These are phyloP conservation scores for Pogonophryne albipinna DNA, from an alignment of 2,797 vertebrate genomes.

Conservation along the genomic window DNA sequence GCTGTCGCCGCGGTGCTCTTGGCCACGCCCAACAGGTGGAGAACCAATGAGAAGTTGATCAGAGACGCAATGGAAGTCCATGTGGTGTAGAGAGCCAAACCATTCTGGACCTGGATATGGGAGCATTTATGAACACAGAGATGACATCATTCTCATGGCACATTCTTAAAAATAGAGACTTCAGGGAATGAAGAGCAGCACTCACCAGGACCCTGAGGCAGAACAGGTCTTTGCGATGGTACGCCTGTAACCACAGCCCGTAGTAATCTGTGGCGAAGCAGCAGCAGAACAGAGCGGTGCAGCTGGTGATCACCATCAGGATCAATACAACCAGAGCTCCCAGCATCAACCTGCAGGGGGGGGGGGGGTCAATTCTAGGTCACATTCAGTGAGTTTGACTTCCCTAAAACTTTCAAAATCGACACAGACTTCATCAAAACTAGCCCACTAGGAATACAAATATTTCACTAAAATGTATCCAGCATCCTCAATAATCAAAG, in stretches of 20 bases:
- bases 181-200: background rate
- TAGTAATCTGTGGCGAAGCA: constrained; percentile 76
- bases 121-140: background rate
- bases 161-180: background rate
- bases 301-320: constrained; percentile 73
- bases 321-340: constrained; percentile 63
- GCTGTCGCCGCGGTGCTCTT: constrained; percentile 75
- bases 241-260: constrained; percentile 69
- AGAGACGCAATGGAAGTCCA: constrained; percentile 89
- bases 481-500: too few species aligned
- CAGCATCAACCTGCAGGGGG: constrained; percentile 62
- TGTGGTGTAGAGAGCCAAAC: constrained; percentile 85
- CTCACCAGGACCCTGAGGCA: constrained; percentile 71
- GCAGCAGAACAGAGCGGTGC: constrained; percentile 72
- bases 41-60: constrained; percentile 86
- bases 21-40: constrained; percentile 81
- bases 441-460: too few species aligned
- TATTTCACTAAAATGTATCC: too few species aligned
- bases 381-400: too few species aligned
- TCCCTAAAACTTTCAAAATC: too few species aligned
- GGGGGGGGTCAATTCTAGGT: background rate
- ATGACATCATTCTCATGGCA: background rate
- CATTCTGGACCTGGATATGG: constrained; percentile 86
- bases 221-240: constrained; percentile 71
- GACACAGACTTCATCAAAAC: too few species aligned